Percentiles rank a stretch among this genome's conserved stretches.
phyloP scores from a whole-genome alignment of 2,113 vertebrate genomes.

The Sinocyclocheilus rhinocerous region DNA sequence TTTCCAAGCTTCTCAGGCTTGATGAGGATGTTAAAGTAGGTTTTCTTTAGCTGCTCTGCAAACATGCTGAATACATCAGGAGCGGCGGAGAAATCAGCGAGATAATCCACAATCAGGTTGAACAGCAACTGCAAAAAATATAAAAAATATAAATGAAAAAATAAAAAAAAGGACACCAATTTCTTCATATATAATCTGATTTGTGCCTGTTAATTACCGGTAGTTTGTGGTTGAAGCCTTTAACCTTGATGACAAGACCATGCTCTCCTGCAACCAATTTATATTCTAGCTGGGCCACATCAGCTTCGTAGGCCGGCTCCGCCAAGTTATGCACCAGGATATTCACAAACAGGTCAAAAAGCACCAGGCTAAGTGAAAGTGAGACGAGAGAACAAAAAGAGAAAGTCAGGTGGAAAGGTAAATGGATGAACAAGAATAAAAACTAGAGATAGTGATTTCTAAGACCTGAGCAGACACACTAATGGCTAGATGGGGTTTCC shows the following conservation, averaged over 20 bases:
- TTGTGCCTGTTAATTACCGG: conserved; percentile 77
- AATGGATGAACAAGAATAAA: background rate
- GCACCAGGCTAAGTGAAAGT: conserved; percentile 77
- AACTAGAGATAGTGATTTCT: background rate
- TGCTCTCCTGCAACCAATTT: conserved; percentile 92
- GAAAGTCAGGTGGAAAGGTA: background rate
- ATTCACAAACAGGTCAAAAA: conserved; percentile 97
- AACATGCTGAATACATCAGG: conserved; percentile 94
- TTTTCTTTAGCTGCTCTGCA: conserved; percentile 93
- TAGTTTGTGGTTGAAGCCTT: conserved; percentile 97
- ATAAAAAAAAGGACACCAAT: background rate
- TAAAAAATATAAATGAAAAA: conserved; percentile 21
- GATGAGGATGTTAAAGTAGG: conserved; percentile 97
- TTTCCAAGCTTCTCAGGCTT: conserved; percentile 93
- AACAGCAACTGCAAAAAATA: conserved; percentile 83
- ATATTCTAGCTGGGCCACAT: conserved; percentile 94
- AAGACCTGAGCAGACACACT: background rate
- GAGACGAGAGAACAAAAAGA: conserved; percentile 5
- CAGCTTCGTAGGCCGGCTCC: conserved; percentile 94
- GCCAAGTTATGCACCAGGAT: conserved; percentile 92
- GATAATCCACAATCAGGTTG: conserved; percentile 91
- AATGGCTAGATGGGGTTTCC: conserved; percentile 21
- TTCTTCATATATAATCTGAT: background rate
- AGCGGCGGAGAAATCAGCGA: conserved; percentile 87
- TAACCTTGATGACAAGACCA: conserved; percentile 89